A percentile compares a stretch with the other conserved stretches of the same genome.
Evolutionary conservation across 2,113 vertebrate species (phyloP).

Genomic region (Lamprotornis superbus): DNA sequence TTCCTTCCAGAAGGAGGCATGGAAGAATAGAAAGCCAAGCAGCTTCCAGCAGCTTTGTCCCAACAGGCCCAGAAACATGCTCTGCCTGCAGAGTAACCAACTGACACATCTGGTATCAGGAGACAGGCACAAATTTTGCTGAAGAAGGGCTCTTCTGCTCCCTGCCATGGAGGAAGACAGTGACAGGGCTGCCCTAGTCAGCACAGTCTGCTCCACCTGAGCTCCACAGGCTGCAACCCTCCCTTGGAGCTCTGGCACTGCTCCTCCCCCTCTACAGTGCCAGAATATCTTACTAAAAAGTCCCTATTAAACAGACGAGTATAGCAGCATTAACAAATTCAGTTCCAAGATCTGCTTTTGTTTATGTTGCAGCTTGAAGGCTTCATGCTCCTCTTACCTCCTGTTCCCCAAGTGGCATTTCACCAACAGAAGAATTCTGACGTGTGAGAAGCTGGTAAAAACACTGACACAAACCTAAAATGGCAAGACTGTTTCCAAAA

Average conservation of each 20-base stretch:
- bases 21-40: rapidly evolving
- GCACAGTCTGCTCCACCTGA: not conserved
- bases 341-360: not conserved
- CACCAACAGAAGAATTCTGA: not conserved
- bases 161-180: not conserved
- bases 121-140: not conserved
- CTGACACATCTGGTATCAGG: rapidly evolving
- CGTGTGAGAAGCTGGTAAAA: not conserved
- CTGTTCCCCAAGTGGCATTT: not conserved
- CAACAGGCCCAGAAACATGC: not conserved
- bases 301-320: not conserved
- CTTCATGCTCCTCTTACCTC: not conserved
- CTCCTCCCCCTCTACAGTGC: not conserved
- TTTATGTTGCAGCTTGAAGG: not conserved
- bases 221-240: not conserved
- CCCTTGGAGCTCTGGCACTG: rapidly evolving
- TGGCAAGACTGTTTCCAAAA: not conserved
- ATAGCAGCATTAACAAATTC: not conserved
- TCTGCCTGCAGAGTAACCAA: not conserved
- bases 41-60: not conserved
- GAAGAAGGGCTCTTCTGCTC: not conserved
- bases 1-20: not conserved
- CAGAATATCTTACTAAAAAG: not conserved
- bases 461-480: not conserved
- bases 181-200: not conserved